Evolutionary conservation across 2,888 invertebrate species (phyloP).

Genomic region (Netelia fuscicornis): DNA sequence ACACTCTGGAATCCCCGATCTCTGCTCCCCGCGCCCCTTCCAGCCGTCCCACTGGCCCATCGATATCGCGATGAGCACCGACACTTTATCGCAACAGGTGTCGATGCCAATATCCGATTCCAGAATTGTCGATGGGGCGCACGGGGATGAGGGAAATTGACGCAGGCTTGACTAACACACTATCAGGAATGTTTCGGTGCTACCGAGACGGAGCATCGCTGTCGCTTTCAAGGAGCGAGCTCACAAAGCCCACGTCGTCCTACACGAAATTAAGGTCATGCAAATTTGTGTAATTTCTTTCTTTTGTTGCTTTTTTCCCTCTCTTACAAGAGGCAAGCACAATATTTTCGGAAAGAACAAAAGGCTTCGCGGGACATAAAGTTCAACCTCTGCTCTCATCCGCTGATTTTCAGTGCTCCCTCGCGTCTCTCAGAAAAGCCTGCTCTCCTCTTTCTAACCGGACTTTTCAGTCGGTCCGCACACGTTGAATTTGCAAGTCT

Average conservation of each 20-base stretch:
- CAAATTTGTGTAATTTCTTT: slow-evolving; percentile 37
- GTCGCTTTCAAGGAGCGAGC: neutral
- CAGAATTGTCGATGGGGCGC: slow-evolving; percentile 66
- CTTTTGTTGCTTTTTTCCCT: neutral
- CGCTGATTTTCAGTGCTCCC: slow-evolving; percentile 43
- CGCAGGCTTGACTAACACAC: slow-evolving; percentile 45
- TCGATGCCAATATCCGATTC: slow-evolving; percentile 74
- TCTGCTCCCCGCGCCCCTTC: slow-evolving; percentile 39
- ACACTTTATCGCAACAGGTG: slow-evolving; percentile 75
- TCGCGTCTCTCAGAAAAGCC: slow-evolving; percentile 16
- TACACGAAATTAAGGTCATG: slow-evolving; percentile 41
- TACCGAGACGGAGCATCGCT: slow-evolving; percentile 9
- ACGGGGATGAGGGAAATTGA: neutral
- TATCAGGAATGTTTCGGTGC: slow-evolving; percentile 22
- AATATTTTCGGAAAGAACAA: neutral
- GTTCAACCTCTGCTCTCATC: slow-evolving; percentile 32
- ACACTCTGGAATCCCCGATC: slow-evolving; percentile 53
- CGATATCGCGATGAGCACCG: slow-evolving; percentile 72
- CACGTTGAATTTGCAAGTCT: slow-evolving; percentile 66
- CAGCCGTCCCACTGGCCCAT: slow-evolving; percentile 65
- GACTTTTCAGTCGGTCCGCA: slow-evolving; percentile 31
- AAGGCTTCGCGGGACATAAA: neutral
- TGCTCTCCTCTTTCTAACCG: slow-evolving; percentile 11
- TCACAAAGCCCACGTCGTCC: slow-evolving; percentile 25
- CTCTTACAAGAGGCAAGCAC: neutral